Percentiles rank a stretch among this genome's conserved stretches.
phyloP scores from a whole-genome alignment of 1,140 invertebrate genomes.

The Asbolus verrucosus region DNA sequence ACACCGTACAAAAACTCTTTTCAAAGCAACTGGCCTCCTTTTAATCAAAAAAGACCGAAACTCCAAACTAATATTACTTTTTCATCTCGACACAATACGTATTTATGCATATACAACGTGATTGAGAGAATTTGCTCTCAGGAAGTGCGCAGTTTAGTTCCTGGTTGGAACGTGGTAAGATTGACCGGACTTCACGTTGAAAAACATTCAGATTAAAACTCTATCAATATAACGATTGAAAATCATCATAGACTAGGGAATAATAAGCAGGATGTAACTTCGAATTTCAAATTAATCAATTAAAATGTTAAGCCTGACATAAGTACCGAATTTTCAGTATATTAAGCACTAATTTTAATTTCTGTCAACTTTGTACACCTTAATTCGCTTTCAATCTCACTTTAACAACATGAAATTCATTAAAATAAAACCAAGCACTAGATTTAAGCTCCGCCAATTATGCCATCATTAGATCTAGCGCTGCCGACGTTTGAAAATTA shows the following conservation, averaged over 20 bases:
- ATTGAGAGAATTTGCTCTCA: too few relatives aligned
- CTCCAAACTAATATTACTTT: too few relatives aligned
- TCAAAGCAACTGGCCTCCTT: too few relatives aligned
- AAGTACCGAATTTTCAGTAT: conserved; percentile 2
- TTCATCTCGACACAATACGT: too few relatives aligned
- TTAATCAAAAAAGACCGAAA: too few relatives aligned
- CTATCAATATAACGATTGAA: too few relatives aligned
- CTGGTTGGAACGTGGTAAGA: too few relatives aligned
- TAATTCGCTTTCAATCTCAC: conserved; percentile 9
- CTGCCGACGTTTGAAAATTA: conserved; percentile 4
- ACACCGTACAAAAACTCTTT: too few relatives aligned
- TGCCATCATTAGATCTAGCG: not conserved
- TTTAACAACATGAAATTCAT: conserved; percentile 10
- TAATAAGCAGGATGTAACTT: conserved; percentile 1
- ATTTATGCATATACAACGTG: too few relatives aligned
- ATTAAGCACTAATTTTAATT: conserved; percentile 20
- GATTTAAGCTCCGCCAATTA: conserved; percentile 15
- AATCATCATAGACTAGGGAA: not conserved
- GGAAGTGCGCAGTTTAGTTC: too few relatives aligned
- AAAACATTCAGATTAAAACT: too few relatives aligned
- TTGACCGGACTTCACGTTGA: too few relatives aligned
- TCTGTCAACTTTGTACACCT: not conserved
- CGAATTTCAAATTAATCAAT: conserved; percentile 8
- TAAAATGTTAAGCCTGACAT: conserved; percentile 12
- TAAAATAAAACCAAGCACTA: conserved; percentile 27